Evolutionary conservation across 2,113 vertebrate species (phyloP), one percentile per base, ranked within the genome.

Genomic region (rabbit (Oryctolagus cuniculus)): DNA sequence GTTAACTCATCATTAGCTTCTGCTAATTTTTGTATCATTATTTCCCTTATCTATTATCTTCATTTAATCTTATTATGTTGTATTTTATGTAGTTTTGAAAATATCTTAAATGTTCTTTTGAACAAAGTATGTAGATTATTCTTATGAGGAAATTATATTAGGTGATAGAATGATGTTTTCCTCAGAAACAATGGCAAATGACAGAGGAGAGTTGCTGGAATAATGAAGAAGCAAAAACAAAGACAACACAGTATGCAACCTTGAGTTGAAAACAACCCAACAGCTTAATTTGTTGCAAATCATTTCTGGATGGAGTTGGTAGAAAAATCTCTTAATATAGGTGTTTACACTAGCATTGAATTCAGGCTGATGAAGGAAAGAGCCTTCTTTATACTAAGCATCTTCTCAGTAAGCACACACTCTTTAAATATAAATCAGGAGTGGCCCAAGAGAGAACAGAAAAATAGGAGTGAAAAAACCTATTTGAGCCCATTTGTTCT

Each of bases 111-210:
- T 58, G 12, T 34, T 92, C 53, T 95, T 72, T 21, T 1, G 13
- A 16, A 75, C 8, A 75, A 53, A 2, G 22, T 34, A 2, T 72
- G 27, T 29, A 72, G 25, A 77, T 70, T 77, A 27, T 27, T 69
- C 38, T 94, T 70, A 63, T 55, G 61, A 16, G 17, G 21, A n/a
- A 79, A 91, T 34, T 34, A 84, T 58, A 89, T 91, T 63, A 58
- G 21, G 36, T 84, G 51, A 89, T 93, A n/a, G 51, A 74, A 84
- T 22, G 13, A 31, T 84, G n/a, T 66, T 79, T 78, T 67, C 31
- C 44, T 83, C 66, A n/a, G 25, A 36, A 31, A 19, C 1, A 78
- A 73, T 8, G 10, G 74, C 69, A 27, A 34, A 24, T 79, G 79
- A 88, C 15, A 72, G 84, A 79, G 9, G 15, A 63, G 63, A 92